Evolutionary conservation across 2,113 vertebrate species (phyloP).

Genomic region (Chlamydotis undulata): DNA sequence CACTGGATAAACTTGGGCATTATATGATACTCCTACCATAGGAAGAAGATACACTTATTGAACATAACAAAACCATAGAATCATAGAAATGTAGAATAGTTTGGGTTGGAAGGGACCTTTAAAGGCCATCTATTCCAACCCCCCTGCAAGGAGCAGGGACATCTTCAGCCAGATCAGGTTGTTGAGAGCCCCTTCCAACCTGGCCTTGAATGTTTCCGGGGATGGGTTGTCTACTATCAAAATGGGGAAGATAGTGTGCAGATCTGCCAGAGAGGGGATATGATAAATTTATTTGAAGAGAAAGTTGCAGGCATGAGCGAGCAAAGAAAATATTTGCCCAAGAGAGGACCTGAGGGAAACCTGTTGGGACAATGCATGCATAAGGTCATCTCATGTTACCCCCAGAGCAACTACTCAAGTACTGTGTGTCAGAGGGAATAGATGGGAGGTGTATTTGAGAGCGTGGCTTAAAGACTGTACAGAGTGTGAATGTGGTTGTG

Average conservation of each 20-base stretch:
- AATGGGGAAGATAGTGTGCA: background rate
- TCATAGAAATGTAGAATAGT: too few species aligned
- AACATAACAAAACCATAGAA: background rate
- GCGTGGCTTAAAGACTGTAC: background rate
- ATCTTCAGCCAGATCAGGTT: too few species aligned
- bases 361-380: too few species aligned
- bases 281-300: background rate
- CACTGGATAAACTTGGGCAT: background rate
- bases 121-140: too few species aligned
- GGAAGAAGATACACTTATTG: background rate
- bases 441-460: background rate
- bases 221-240: background rate
- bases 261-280: background rate
- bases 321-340: background rate
- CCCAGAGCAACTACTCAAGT: background rate
- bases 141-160: too few species aligned
- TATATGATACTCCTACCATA: rapidly evolving
- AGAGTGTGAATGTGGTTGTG: background rate
- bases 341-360: background rate
- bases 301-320: background rate
- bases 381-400: background rate
- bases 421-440: background rate
- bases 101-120: too few species aligned
- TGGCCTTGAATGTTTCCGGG: too few species aligned
- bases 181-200: too few species aligned